Conservation (phyloP, 2,113 vertebrate species). For the Lonchura striata region DNA sequence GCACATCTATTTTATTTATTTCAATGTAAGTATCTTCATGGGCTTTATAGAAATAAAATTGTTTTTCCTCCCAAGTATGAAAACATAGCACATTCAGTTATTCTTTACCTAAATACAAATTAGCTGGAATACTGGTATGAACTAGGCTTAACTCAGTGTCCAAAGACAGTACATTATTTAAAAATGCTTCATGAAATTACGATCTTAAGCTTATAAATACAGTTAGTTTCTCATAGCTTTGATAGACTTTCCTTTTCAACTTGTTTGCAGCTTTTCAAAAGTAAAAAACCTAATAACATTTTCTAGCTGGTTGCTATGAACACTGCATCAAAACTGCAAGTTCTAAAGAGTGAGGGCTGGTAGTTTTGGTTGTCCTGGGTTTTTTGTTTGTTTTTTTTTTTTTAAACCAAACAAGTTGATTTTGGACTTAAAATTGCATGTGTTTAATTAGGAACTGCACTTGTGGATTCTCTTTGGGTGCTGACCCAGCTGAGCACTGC, state of each 20-base stretch:
- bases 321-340: constrained; percentile 6
- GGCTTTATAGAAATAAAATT: neutral
- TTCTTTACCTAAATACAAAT: neutral
- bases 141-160: neutral
- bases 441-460: neutral
- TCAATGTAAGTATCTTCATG: neutral
- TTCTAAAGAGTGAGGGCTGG: neutral
- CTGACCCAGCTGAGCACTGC: neutral
- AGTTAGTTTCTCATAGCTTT: constrained; percentile 24
- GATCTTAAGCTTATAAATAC: constrained; percentile 29
- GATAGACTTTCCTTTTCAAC: neutral
- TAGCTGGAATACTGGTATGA: neutral
- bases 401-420: neutral
- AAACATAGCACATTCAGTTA: neutral
- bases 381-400: neutral
- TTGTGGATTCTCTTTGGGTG: constrained; percentile 21
- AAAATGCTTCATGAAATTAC: constrained; percentile 23
- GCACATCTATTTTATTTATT: neutral
- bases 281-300: constrained; percentile 6
- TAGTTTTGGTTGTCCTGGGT: neutral
- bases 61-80: neutral
- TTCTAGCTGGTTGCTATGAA: neutral
- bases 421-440: neutral
- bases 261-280: neutral
- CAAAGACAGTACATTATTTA: neutral